These are phyloP conservation scores for Sicus ferrugineus DNA, from an alignment of 2,888 invertebrate species.

Conservation along the genomic window DNA sequence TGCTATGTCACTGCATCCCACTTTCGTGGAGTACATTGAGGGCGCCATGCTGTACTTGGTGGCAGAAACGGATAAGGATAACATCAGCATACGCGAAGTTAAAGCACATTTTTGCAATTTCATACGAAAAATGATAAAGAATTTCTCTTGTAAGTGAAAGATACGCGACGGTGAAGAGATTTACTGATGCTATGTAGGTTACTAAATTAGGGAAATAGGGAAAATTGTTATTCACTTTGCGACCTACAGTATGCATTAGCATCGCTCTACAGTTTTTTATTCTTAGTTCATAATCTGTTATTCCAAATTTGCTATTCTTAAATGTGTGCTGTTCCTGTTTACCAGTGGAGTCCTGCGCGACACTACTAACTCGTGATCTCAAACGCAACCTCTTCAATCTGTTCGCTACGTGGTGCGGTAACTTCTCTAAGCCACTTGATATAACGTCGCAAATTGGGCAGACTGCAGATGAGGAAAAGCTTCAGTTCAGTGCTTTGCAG, in stretches of 20 bases:
- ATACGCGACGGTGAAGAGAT: no score
- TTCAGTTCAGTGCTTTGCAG: constrained; percentile 72
- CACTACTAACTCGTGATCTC: constrained; percentile 85
- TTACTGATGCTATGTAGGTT: no score
- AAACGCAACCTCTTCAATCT: constrained; percentile 87
- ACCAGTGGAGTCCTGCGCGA: constrained; percentile 85
- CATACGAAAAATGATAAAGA: constrained; percentile 90
- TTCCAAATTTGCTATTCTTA: neutral
- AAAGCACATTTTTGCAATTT: constrained; percentile 94
- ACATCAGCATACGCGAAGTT: constrained; percentile 85
- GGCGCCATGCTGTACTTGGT: constrained; percentile 91
- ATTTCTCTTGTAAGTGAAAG: constrained; percentile 82
- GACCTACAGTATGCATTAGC: no score
- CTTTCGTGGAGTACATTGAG: constrained; percentile 94
- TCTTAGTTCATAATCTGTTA: no score
- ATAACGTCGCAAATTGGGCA: constrained; percentile 63
- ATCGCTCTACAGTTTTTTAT: no score
- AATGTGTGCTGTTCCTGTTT: constrained; percentile 1
- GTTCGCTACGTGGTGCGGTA: constrained; percentile 94
- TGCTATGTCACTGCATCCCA: constrained; percentile 83
- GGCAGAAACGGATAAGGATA: constrained; percentile 92
- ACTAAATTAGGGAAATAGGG: no score
- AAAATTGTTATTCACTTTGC: no score
- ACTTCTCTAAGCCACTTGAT: constrained; percentile 78
- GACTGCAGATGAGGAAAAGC: constrained; percentile 68